Evolutionary conservation across 2,888 invertebrate species (phyloP).

Genomic region (Platycnemis pennipes): DNA sequence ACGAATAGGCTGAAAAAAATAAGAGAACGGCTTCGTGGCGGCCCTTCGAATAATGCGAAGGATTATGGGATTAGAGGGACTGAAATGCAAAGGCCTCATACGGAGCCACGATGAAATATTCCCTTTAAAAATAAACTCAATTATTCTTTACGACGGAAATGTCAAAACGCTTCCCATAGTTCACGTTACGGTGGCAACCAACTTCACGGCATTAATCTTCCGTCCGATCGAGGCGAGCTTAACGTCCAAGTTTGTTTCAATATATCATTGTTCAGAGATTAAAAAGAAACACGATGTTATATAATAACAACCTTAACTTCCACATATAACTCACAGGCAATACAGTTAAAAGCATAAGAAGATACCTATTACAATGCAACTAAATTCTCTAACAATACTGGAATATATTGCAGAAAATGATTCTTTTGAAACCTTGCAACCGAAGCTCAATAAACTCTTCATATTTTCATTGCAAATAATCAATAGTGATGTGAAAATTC

Average conservation of each 20-base stretch:
- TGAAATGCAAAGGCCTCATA: background rate
- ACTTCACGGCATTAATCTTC: background rate
- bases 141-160: background rate
- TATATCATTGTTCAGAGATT: background rate
- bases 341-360: too few relatives aligned
- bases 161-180: slow-evolving; percentile 9
- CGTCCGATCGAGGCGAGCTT: background rate
- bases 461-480: too few relatives aligned
- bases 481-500: too few relatives aligned
- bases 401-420: too few relatives aligned
- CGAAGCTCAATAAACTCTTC: too few relatives aligned
- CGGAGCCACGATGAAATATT: background rate
- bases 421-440: too few relatives aligned
- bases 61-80: slow-evolving; percentile 23
- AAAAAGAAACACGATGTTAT: background rate
- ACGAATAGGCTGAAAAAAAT: slow-evolving; percentile 32
- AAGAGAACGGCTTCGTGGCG: background rate
- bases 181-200: background rate
- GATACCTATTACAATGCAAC: too few relatives aligned
- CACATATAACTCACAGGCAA: too few relatives aligned
- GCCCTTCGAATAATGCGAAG: background rate
- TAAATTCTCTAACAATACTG: too few relatives aligned
- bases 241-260: background rate
- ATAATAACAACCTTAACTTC: background rate
- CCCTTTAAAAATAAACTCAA: slow-evolving; percentile 4